A percentile compares a stretch with the other conserved stretches of the same genome.
Conservation (phyloP, 1,140 invertebrate species). For the Meloidogyne exigua region DNA sequence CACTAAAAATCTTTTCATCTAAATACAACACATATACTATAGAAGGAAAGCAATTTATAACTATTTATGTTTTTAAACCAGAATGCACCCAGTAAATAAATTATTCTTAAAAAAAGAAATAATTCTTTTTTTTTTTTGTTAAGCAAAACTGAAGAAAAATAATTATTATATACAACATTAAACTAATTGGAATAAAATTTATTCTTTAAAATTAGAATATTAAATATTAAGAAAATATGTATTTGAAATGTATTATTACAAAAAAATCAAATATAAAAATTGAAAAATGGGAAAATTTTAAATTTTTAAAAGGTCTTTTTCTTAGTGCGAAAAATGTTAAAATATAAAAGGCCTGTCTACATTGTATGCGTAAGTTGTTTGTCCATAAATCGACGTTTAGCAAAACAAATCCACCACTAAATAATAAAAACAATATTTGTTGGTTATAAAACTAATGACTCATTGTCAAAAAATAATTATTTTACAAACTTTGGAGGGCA, state of each 20-base stretch:
- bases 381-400: slow-evolving; percentile 99
- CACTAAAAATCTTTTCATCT: no score
- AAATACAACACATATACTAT: no score
- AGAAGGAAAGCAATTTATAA: no score
- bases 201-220: no score
- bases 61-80: no score
- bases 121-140: no score
- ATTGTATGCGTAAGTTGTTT: slow-evolving; percentile 74
- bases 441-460: not conserved
- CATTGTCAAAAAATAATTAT: not conserved
- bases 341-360: slow-evolving; percentile 10
- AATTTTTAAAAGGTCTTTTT: not conserved
- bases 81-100: not conserved
- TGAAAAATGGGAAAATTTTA: not conserved
- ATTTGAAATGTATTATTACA: no score
- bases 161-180: no score
- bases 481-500: slow-evolving; percentile 75
- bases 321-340: not conserved
- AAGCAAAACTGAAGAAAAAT: no score
- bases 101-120: no score
- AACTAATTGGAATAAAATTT: no score
- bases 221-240: no score
- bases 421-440: slow-evolving; percentile 42
- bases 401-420: slow-evolving; percentile 97
- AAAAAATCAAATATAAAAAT: not conserved